Evolutionary conservation across 1,140 invertebrate species (phyloP).

Genomic region (Catajapyx aquilonaris): DNA sequence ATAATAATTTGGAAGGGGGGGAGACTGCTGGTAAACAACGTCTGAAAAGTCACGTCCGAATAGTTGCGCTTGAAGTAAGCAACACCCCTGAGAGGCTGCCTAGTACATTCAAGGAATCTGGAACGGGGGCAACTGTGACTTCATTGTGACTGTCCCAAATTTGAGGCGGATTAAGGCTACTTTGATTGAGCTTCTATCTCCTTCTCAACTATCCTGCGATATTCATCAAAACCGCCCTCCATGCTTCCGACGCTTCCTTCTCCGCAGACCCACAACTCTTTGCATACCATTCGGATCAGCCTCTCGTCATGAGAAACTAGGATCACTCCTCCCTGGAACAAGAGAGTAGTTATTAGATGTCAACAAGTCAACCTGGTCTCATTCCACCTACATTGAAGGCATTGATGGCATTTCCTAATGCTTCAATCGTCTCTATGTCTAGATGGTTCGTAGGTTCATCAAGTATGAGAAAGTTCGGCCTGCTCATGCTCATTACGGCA

Average conservation of each 20-base stretch:
- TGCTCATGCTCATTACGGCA: conserved; percentile 75
- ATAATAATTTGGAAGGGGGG: too few relatives aligned
- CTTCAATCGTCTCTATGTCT: conserved; percentile 97
- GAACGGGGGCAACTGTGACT: too few relatives aligned
- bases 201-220: conserved; percentile 75
- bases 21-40: too few relatives aligned
- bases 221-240: conserved; percentile 93
- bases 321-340: conserved; percentile 80
- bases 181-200: too few relatives aligned
- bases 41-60: too few relatives aligned
- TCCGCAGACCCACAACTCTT: conserved; percentile 91
- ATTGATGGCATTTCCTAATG: conserved; percentile 76
- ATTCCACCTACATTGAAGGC: conserved; percentile 68
- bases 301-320: conserved; percentile 97
- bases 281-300: conserved; percentile 88
- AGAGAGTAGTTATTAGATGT: too few relatives aligned
- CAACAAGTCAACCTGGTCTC: too few relatives aligned
- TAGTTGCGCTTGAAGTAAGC: too few relatives aligned
- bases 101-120: too few relatives aligned
- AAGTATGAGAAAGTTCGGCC: conserved; percentile 89
- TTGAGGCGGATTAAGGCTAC: too few relatives aligned
- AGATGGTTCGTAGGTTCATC: conserved; percentile 96
- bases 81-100: too few relatives aligned
- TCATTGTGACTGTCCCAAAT: too few relatives aligned
- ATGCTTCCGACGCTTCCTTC: conserved; percentile 65